These are phyloP conservation scores for Trichomycterus rosablanca DNA, from an alignment of 2,113 vertebrate genomes.

Conservation along the genomic window DNA sequence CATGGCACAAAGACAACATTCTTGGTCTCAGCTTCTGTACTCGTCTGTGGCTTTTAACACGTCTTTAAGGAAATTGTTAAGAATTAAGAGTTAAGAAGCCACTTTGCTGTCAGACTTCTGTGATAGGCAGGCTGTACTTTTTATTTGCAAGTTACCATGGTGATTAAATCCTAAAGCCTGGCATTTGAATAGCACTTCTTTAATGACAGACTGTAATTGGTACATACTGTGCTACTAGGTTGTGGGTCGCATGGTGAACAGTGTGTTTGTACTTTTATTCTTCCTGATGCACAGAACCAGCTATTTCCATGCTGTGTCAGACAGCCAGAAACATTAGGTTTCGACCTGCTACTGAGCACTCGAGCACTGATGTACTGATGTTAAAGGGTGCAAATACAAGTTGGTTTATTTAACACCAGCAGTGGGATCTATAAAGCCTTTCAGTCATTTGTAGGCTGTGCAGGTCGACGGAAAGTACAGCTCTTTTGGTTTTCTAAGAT, in stretches of 20 bases:
- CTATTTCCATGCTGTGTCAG: conserved; percentile 2
- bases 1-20: too few relatives aligned
- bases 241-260: conserved; percentile 7
- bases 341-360: too few relatives aligned
- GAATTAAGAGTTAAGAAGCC: conserved; percentile 1
- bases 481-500: too few relatives aligned
- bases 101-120: not conserved
- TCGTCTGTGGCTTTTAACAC: not conserved
- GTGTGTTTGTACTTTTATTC: not conserved
- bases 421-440: too few relatives aligned
- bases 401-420: too few relatives aligned
- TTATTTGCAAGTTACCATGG: conserved; percentile 15
- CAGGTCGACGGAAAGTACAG: too few relatives aligned
- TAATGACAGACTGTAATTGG: conserved; percentile 19
- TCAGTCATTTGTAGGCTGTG: too few relatives aligned
- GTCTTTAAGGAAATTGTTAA: not conserved
- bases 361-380: too few relatives aligned
- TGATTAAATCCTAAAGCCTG: conserved; percentile 1
- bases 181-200: conserved; percentile 15
- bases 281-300: not conserved
- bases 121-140: conserved; percentile 20
- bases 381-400: too few relatives aligned
- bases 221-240: not conserved
- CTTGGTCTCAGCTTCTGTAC: not conserved
- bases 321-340: not conserved